A percentile compares a stretch with the other conserved stretches of the same genome.
phyloP scores from a whole-genome alignment of 2,113 vertebrate species.

The Pterophyllum scalare region DNA sequence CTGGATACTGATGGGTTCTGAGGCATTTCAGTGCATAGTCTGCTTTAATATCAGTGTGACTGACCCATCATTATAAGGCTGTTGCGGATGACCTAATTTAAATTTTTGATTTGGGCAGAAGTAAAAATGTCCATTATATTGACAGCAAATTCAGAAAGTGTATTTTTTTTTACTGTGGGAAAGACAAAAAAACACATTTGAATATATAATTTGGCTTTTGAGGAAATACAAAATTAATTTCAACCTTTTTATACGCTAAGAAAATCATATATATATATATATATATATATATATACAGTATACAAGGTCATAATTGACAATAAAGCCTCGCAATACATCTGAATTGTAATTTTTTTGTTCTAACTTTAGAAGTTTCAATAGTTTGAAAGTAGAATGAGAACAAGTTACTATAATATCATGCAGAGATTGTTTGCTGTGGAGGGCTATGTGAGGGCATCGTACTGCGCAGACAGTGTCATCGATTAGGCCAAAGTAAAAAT shows the following conservation, averaged over 20 bases:
- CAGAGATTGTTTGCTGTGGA: neutral
- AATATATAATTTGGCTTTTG: neutral
- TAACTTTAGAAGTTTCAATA: neutral
- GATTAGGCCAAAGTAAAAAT: neutral
- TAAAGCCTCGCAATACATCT: neutral
- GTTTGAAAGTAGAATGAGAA: too few species aligned
- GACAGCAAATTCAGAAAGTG: too few species aligned
- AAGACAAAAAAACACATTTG: neutral
- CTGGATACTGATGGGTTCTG: too few species aligned
- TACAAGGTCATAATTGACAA: accelerated
- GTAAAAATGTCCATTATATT: too few species aligned
- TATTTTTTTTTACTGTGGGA: too few species aligned
- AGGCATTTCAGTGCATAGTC: too few species aligned
- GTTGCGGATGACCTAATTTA: too few species aligned
- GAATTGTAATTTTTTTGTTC: neutral
- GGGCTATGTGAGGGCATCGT: neutral
- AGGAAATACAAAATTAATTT: neutral
- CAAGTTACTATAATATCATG: too few species aligned
- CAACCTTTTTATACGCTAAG: neutral
- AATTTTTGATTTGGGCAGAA: too few species aligned
- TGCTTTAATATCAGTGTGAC: too few species aligned
- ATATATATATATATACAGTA: too few species aligned
- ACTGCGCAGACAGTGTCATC: neutral
- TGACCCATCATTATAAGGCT: too few species aligned
- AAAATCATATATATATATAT: neutral